Percentiles rank a stretch among this genome's conserved stretches.
phyloP scores from a whole-genome alignment of 2,113 vertebrate species.

The Pangasianodon hypophthalmus region DNA sequence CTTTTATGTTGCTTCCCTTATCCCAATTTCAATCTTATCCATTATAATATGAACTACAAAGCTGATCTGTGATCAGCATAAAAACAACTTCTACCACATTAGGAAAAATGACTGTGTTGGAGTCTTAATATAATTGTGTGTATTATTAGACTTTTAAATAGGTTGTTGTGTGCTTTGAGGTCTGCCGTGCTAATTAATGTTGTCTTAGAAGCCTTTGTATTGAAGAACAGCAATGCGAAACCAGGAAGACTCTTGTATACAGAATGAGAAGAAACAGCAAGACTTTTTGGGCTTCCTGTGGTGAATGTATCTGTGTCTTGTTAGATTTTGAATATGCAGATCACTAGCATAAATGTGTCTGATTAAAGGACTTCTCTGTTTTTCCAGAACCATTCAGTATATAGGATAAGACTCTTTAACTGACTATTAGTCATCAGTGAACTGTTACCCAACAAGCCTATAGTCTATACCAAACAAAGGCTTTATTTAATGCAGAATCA shows the following conservation, averaged over 20 bases:
- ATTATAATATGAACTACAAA: slow-evolving; percentile 16
- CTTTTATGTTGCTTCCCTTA: slow-evolving; percentile 26
- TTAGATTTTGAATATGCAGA: slow-evolving; percentile 31
- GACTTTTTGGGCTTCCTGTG: background rate
- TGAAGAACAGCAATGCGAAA: slow-evolving; percentile 4
- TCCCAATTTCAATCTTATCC: slow-evolving; percentile 11
- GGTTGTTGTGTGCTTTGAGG: slow-evolving; percentile 42
- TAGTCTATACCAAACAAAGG: background rate
- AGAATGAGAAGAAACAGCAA: background rate
- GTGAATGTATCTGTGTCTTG: background rate
- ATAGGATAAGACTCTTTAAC: background rate
- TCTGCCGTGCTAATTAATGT: slow-evolving; percentile 42
- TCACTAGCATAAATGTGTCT: background rate
- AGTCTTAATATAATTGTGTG: slow-evolving; percentile 40
- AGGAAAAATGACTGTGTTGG: slow-evolving; percentile 4
- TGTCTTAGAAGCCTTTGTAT: slow-evolving; percentile 41
- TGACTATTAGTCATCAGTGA: background rate
- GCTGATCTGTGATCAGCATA: slow-evolving; percentile 6
- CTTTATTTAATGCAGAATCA: too few relatives aligned
- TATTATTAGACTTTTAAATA: slow-evolving; percentile 36
- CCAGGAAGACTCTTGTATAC: background rate
- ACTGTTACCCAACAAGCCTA: background rate
- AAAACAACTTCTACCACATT: background rate
- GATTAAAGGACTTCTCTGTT: background rate
- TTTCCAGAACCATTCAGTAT: background rate